These are phyloP conservation scores for Phortica variegata DNA, from an alignment of 1,140 invertebrate genomes.

Conservation along the genomic window DNA sequence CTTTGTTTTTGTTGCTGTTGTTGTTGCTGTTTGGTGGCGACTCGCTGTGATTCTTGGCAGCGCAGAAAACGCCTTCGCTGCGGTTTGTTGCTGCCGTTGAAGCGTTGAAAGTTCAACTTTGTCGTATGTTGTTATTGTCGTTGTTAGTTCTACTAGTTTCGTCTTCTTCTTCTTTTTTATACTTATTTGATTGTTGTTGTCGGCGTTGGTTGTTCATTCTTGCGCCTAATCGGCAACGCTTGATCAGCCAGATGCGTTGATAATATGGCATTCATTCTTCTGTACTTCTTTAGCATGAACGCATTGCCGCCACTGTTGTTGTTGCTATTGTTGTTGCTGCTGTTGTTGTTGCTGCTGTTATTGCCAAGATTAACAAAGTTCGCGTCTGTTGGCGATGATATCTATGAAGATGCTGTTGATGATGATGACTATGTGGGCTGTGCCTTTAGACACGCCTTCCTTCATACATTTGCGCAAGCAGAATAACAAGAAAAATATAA, in stretches of 20 bases:
- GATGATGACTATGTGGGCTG: too few species aligned
- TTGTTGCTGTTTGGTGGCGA: not conserved
- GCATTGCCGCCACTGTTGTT: not conserved
- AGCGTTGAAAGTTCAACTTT: too few species aligned
- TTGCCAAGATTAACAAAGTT: constrained; percentile 40
- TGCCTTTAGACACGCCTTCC: too few species aligned
- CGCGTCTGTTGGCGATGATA: constrained; percentile 4
- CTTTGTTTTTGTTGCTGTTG: constrained; percentile 10
- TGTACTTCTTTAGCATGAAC: not conserved
- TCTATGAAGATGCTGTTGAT: constrained; percentile 6
- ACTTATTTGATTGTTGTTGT: constrained; percentile 53
- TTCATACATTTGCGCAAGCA: too few species aligned
- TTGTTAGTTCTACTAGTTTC: constrained; percentile 1
- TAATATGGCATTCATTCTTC: constrained; percentile 35
- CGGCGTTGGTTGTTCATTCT: constrained; percentile 21
- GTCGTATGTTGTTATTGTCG: not conserved
- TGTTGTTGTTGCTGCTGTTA: not conserved
- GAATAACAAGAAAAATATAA: too few species aligned
- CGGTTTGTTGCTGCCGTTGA: too few species aligned
- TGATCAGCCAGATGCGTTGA: constrained; percentile 41
- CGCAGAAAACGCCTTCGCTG: constrained; percentile 31
- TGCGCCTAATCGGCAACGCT: not conserved
- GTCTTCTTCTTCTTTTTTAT: not conserved
- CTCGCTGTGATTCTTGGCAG: constrained; percentile 17
- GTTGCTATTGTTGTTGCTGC: not conserved